A percentile compares a stretch with the other conserved stretches of the same genome.
phyloP scores from a whole-genome alignment of 2,113 vertebrate genomes.

The Microcebus ravelobensis region DNA sequence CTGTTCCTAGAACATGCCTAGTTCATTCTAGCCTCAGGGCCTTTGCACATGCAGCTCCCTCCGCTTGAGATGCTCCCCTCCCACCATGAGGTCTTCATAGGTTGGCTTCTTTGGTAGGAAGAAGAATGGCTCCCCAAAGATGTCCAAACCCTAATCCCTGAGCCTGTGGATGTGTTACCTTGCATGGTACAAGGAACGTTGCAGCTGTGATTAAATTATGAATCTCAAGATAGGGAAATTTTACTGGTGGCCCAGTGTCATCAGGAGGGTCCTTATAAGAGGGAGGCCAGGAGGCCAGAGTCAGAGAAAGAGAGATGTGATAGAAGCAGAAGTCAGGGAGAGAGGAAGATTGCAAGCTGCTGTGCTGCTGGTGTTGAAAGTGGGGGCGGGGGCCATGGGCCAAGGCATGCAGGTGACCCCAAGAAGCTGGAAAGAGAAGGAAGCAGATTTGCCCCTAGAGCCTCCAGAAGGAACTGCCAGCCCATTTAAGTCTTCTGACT shows the following conservation, averaged over 20 bases:
- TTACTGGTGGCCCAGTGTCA: background rate
- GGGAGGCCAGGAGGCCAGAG: background rate
- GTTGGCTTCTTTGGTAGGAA: background rate
- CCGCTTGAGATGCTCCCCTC: background rate
- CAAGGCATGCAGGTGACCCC: background rate
- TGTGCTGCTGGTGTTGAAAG: accelerated
- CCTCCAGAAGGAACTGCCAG: background rate
- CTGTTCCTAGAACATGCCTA: background rate
- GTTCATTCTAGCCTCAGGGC: background rate
- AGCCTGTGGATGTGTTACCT: background rate
- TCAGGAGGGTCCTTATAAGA: background rate
- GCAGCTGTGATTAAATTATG: background rate
- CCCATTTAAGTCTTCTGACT: background rate
- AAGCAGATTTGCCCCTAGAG: background rate
- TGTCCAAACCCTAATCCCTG: background rate
- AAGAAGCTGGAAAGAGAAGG: background rate
- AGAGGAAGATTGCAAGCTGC: background rate
- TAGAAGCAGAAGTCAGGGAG: background rate
- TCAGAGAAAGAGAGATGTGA: background rate
- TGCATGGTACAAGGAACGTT: background rate
- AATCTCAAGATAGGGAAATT: background rate
- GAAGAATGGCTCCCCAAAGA: background rate
- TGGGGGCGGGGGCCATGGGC: background rate
- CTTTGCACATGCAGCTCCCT: background rate
- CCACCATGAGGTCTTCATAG: background rate